Conservation (phyloP, 1,140 invertebrate genomes). For the Conus ventricosus region DNA sequence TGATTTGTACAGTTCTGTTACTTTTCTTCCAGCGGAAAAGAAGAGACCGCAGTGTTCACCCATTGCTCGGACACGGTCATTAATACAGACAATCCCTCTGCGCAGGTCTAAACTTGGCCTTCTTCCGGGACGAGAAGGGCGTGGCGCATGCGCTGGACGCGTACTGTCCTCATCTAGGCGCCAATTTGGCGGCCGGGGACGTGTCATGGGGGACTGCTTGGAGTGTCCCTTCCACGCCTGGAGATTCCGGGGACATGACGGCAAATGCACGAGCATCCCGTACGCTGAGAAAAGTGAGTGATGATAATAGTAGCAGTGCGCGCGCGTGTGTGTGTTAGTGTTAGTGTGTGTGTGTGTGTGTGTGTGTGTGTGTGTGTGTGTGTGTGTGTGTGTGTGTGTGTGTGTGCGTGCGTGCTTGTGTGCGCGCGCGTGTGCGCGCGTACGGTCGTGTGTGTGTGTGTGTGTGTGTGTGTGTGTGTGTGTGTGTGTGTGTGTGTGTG, state of each 20-base stretch:
- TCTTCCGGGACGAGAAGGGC: slow-evolving; percentile 81
- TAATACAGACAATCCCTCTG: not conserved
- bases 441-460: no score
- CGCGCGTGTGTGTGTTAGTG: no score
- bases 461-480: no score
- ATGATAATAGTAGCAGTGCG: not conserved
- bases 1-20: not conserved
- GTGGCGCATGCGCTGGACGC: slow-evolving; percentile 85
- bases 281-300: slow-evolving; percentile 75
- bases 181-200: slow-evolving; percentile 88
- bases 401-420: no score
- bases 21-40: no score
- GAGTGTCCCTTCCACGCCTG: slow-evolving; percentile 93
- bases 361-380: no score
- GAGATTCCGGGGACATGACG: slow-evolving; percentile 85
- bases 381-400: no score
- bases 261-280: slow-evolving; percentile 83
- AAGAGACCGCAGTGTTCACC: not conserved
- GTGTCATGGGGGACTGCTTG: slow-evolving; percentile 82
- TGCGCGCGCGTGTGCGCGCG: no score
- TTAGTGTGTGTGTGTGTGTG: no score
- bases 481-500: no score
- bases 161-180: slow-evolving; percentile 92
- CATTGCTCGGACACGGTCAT: not conserved
- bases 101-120: slow-evolving; percentile 85